Evolutionary conservation across 2,113 vertebrate species (phyloP).

Genomic region (Chaetorhynchus papuensis): DNA sequence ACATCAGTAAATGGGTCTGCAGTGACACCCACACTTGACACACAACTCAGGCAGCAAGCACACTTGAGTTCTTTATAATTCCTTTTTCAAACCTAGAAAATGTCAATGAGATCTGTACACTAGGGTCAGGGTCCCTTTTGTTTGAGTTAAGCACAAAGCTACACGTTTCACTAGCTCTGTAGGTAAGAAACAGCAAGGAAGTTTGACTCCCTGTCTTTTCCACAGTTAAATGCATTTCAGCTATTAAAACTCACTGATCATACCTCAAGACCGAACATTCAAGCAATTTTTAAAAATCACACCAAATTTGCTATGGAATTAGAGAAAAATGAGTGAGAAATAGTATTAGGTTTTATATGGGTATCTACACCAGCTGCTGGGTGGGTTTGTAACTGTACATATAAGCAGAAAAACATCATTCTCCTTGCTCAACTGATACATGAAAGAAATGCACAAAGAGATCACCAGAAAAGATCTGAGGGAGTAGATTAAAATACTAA

Average conservation of each 20-base stretch:
- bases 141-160: background rate
- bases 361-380: background rate
- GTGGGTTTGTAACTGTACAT: background rate
- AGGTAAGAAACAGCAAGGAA: background rate
- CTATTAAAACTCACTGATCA: background rate
- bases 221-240: background rate
- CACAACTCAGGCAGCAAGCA: background rate
- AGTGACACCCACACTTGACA: background rate
- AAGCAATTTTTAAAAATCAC: background rate
- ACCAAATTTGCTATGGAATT: background rate
- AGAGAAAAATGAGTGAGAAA: background rate
- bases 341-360: background rate
- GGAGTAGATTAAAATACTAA: background rate
- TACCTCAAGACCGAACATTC: background rate
- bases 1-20: background rate
- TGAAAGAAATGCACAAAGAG: background rate
- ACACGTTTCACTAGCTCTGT: background rate
- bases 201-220: background rate
- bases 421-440: background rate
- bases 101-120: background rate
- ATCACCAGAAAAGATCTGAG: background rate
- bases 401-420: background rate
- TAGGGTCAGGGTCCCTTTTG: background rate
- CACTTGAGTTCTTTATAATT: background rate
- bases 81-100: background rate